Evolutionary conservation across 2,888 invertebrate genomes (phyloP), one percentile per base, ranked within the genome.

Genomic region (Caenorhabditis doughertyi): DNA sequence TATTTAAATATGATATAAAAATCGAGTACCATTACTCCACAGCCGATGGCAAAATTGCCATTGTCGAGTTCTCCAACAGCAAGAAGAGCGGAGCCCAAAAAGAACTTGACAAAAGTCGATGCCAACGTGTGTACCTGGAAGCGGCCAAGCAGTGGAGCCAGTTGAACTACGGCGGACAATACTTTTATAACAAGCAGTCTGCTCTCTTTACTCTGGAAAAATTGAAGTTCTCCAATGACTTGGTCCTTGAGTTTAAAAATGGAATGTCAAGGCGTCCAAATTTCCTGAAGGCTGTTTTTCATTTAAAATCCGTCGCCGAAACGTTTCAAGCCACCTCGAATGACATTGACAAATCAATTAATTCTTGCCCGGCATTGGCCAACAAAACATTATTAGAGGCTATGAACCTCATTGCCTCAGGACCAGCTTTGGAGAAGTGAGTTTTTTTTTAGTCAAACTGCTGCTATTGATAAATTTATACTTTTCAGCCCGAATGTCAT

Each of bases 341-440:
- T 27, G 77, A 70, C 32, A 16, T 79, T n/a, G 13, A 1, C 0
- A 55, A 18, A 3, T 58, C 44, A 0, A 29, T 21, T 35, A 44
- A 32, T n/a, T 4, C 44, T 7, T 7, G 13, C 5, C 77, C 77
- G 7, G 49, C 23, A 0, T 16, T 32, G 4, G 55, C 55, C 7
- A 70, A 79, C 35, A 51, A 39, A 16, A 70, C 77, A 0, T 29
- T 79, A 4, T 13, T 62, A 4, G 70, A 79, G 23, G 70, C 70
- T 16, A 5, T 79, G 25, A 70, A 25, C 27, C 2, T 47, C 35
- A 39, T 79, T 16, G 11, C 64, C 1, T 35, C 35, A 0, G 64
- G 39, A 8, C 70, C 64, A 9, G 79, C 71, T 1, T 29, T 39
- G 11, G 49, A 27, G 8, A 79, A 79, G 70, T 70, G 4, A 44